phyloP scores from a whole-genome alignment of 1,140 invertebrate species.

The Hyposmocoma kahamanoa region DNA sequence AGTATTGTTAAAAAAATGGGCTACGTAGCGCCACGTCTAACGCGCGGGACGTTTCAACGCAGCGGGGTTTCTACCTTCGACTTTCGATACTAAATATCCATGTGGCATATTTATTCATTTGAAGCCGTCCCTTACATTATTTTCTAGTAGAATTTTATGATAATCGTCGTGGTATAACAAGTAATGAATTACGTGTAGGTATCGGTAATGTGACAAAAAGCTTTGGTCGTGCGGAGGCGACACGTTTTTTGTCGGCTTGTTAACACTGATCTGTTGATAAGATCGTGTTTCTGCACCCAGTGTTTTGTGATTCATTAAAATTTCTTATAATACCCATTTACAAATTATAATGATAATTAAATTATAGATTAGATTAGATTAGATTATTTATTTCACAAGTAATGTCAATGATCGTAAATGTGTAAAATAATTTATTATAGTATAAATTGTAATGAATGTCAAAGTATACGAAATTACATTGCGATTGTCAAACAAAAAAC shows the following conservation, averaged over 20 bases:
- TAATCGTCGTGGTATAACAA: constrained; percentile 52
- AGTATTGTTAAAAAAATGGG: constrained; percentile 31
- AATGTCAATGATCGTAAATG: too few relatives aligned
- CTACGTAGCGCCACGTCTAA: constrained; percentile 47
- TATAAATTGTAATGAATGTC: too few relatives aligned
- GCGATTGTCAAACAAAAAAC: too few relatives aligned
- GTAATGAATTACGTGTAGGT: constrained; percentile 59
- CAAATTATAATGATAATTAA: too few relatives aligned
- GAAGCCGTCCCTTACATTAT: constrained; percentile 46
- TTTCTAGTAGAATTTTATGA: constrained; percentile 69
- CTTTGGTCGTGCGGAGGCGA: constrained; percentile 5
- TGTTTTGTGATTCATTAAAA: too few relatives aligned
- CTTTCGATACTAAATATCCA: neutral
- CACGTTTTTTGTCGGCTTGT: constrained; percentile 1
- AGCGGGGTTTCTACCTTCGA: constrained; percentile 29
- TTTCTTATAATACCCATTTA: too few relatives aligned
- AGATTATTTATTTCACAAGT: too few relatives aligned
- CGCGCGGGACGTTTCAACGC: constrained; percentile 52
- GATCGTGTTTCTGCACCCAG: too few relatives aligned
- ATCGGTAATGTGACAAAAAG: constrained; percentile 40
- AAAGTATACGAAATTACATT: too few relatives aligned
- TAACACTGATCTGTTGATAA: too few relatives aligned
- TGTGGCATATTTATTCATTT: constrained; percentile 46
- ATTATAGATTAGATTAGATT: too few relatives aligned
- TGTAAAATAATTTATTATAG: too few relatives aligned